Conservation (phyloP, 1,140 invertebrate species). For the Drosophila mauritiana region DNA sequence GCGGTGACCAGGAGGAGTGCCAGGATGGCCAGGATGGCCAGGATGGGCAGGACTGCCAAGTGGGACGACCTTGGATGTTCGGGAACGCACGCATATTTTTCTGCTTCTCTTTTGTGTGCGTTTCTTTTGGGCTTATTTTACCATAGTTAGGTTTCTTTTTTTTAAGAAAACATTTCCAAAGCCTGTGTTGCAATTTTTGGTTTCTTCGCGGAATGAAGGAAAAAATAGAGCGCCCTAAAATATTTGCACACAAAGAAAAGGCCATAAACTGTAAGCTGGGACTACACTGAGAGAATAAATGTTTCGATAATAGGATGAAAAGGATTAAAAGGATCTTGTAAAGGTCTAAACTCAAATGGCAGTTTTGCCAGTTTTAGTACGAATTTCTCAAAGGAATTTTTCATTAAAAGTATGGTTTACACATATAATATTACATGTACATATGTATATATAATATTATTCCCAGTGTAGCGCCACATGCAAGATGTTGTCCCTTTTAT, state of each 20-base stretch:
- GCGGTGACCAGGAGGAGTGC: background rate
- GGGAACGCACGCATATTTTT: constrained; percentile 59
- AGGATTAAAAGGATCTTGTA: background rate
- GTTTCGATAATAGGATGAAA: background rate
- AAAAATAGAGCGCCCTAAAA: constrained; percentile 28
- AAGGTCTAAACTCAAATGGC: too few species aligned
- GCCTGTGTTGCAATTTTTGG: constrained; percentile 40
- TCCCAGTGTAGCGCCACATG: constrained; percentile 9
- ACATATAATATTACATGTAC: too few species aligned
- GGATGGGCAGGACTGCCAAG: background rate
- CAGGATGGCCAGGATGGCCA: background rate
- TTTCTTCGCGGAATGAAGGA: constrained; percentile 25
- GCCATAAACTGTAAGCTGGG: constrained; percentile 48
- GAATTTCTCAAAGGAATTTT: too few species aligned
- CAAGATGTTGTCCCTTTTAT: background rate
- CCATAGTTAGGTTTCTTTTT: constrained; percentile 12
- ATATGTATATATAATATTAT: too few species aligned
- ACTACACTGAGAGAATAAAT: constrained; percentile 2
- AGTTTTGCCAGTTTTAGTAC: background rate
- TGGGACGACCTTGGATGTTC: constrained; percentile 37
- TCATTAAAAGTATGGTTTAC: too few species aligned
- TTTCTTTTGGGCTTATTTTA: background rate
- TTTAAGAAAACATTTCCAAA: constrained; percentile 33
- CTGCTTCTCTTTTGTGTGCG: constrained; percentile 28
- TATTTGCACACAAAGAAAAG: constrained; percentile 64